Evolutionary conservation across 2,797 vertebrate genomes (phyloP).

Genomic region (Sebastes kiyomatsui): DNA sequence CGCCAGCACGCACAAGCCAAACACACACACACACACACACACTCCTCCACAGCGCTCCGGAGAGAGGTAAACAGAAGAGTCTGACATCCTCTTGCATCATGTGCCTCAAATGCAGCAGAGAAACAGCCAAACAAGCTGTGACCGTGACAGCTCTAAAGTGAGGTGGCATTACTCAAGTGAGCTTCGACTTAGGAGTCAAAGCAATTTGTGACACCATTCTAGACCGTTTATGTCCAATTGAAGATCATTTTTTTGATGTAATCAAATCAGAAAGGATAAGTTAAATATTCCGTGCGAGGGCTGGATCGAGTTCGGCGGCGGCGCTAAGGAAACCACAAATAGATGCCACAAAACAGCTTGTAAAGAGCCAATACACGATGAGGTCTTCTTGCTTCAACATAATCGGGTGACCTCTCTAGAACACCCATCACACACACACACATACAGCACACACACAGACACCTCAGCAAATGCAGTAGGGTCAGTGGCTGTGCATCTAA

Average conservation of each 20-base stretch:
- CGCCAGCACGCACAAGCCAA: neutral
- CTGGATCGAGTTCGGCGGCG: neutral
- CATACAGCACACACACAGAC: conserved; percentile 16
- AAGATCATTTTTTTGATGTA: conserved; percentile 62
- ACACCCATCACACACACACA: conserved; percentile 40
- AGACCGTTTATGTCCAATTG: conserved; percentile 55
- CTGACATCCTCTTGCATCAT: conserved; percentile 84
- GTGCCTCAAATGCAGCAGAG: conserved; percentile 75
- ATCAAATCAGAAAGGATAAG: conserved; percentile 53
- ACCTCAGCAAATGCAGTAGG: conserved; percentile 79
- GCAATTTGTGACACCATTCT: conserved; percentile 71
- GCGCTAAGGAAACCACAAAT: conserved; percentile 23
- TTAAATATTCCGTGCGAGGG: conserved; percentile 36
- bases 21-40: conserved; percentile 40
- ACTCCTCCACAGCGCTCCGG: conserved; percentile 67
- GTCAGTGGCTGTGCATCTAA: conserved; percentile 84
- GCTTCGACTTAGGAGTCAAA: conserved; percentile 70
- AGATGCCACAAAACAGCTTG: conserved; percentile 11
- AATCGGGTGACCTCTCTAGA: conserved; percentile 64
- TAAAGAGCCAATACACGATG: neutral
- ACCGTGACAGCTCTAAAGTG: conserved; percentile 77
- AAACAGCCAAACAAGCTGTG: conserved; percentile 76
- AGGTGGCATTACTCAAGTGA: conserved; percentile 74
- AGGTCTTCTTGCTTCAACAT: conserved; percentile 39
- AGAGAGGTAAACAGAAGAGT: conserved; percentile 79